Conservation (phyloP, 2,113 vertebrate species). For the Saccopteryx bilineata region DNA sequence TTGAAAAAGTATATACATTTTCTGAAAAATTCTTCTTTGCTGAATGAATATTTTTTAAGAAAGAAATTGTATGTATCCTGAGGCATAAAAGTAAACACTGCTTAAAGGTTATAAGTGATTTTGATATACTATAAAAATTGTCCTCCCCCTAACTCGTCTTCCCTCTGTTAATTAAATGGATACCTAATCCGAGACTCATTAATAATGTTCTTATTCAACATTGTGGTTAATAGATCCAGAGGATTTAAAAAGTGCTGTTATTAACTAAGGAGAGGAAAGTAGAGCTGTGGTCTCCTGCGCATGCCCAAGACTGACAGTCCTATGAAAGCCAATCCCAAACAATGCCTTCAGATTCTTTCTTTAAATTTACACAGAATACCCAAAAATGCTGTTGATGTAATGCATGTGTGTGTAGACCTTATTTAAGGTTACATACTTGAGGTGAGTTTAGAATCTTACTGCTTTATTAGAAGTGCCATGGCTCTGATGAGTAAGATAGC, state of each 20-base stretch:
- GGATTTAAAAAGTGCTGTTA: neutral
- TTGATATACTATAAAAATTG: neutral
- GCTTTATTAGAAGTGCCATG: neutral
- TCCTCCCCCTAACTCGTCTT: neutral
- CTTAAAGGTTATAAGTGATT: neutral
- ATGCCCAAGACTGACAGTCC: neutral
- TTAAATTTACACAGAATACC: neutral
- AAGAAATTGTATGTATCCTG: neutral
- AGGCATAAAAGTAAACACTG: neutral
- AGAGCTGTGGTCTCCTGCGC: neutral
- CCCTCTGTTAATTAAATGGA: neutral
- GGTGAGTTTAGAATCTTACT: neutral
- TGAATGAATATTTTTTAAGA: slow-evolving; percentile 21
- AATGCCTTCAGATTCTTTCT: neutral
- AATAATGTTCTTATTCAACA: neutral
- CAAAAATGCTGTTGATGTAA: neutral
- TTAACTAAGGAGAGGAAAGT: neutral
- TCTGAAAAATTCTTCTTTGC: slow-evolving; percentile 46
- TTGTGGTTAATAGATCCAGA: neutral
- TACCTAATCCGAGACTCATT: neutral
- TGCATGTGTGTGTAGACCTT: neutral
- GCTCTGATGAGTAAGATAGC: neutral
- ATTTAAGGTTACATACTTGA: neutral
- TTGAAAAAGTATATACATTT: neutral
- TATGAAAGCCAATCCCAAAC: neutral